Conservation (phyloP, 2,888 invertebrate species). For the Volucella inanis region DNA sequence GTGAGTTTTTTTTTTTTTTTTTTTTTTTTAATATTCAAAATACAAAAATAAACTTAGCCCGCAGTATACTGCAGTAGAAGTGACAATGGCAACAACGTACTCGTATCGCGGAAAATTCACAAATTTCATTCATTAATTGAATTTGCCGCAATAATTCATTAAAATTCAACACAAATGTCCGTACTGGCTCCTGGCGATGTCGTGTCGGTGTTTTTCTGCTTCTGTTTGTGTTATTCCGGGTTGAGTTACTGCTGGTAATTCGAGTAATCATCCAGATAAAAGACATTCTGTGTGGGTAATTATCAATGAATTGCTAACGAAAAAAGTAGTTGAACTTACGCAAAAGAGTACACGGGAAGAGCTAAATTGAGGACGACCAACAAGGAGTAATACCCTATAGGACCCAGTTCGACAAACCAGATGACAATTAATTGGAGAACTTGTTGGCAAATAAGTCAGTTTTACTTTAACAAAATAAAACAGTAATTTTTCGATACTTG, state of each 20-base stretch:
- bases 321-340: background rate
- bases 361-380: too few relatives aligned
- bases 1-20: constrained; percentile 1
- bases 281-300: constrained; percentile 69
- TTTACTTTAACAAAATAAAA: too few relatives aligned
- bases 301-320: constrained; percentile 58
- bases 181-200: constrained; percentile 36
- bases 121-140: constrained; percentile 74
- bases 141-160: constrained; percentile 74
- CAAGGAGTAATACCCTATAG: too few relatives aligned
- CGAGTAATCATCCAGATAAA: constrained; percentile 61
- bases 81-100: too few relatives aligned
- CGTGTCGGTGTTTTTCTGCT: constrained; percentile 20
- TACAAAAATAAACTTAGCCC: constrained; percentile 63
- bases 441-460: too few relatives aligned
- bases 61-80: constrained; percentile 31
- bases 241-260: constrained; percentile 41
- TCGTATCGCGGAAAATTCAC: constrained; percentile 56
- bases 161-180: constrained; percentile 71
- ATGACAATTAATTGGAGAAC: too few relatives aligned
- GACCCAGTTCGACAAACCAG: too few relatives aligned
- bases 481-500: too few relatives aligned
- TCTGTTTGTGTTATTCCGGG: background rate
- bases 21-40: constrained; percentile 28
- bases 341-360: too few relatives aligned